These are phyloP conservation scores for Drosophila melanosoma DNA, from an alignment of 2,888 invertebrate genomes.

Conservation along the genomic window DNA sequence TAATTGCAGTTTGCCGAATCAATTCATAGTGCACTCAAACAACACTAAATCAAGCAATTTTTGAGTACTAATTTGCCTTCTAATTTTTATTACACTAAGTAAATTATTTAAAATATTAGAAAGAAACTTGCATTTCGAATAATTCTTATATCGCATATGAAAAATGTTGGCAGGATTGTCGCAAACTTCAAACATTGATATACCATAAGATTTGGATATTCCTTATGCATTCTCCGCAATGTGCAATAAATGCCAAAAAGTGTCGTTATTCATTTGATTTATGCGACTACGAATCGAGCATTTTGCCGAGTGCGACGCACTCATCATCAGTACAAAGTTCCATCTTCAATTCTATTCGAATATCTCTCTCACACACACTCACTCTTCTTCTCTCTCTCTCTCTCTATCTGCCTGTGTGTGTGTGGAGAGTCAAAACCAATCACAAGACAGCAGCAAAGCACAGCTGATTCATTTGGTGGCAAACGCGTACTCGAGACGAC, in stretches of 20 bases:
- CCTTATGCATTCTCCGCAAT: background rate
- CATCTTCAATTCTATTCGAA: background rate
- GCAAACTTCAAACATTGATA: background rate
- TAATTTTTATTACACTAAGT: background rate
- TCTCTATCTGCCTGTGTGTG: background rate
- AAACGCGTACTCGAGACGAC: constrained; percentile 19
- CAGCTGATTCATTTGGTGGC: constrained; percentile 27
- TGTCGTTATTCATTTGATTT: constrained; percentile 36
- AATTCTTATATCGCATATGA: background rate
- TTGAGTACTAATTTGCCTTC: background rate
- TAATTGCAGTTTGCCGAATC: constrained; percentile 33
- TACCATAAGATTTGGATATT: constrained; percentile 1
- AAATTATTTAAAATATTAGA: background rate
- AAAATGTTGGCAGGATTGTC: background rate
- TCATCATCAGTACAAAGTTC: background rate
- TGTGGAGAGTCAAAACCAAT: constrained; percentile 42
- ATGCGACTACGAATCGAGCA: constrained; percentile 14
- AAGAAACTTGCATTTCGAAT: background rate
- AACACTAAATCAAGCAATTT: background rate
- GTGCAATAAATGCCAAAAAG: constrained; percentile 19
- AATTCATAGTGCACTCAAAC: constrained; percentile 6
- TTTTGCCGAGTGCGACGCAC: constrained; percentile 9
- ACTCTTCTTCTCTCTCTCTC: background rate
- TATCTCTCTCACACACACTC: background rate
- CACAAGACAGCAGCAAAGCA: constrained; percentile 30